These are phyloP conservation scores for Bucco capensis DNA, from an alignment of 2,113 vertebrate species.

Conservation along the genomic window DNA sequence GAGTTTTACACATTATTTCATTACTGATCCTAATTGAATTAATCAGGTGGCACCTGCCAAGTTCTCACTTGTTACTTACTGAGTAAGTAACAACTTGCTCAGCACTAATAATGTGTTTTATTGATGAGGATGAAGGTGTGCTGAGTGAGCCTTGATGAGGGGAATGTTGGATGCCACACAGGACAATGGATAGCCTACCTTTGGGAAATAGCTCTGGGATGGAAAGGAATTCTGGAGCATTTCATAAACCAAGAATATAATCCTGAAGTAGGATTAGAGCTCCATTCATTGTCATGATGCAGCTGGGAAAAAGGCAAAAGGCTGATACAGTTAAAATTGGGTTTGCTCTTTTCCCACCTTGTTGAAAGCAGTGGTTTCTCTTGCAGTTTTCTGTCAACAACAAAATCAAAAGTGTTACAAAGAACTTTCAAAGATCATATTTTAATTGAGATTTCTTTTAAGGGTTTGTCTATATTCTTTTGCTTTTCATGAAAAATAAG, in stretches of 20 bases:
- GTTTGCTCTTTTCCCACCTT: background rate
- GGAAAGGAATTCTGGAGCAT: background rate
- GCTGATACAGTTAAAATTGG: background rate
- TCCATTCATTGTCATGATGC: background rate
- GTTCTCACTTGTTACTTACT: background rate
- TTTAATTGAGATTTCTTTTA: background rate
- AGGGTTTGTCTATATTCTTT: background rate
- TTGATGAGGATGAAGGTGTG: background rate
- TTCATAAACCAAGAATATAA: background rate
- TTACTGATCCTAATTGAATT: background rate
- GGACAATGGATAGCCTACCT: accelerated
- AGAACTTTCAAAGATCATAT: background rate
- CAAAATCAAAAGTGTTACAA: background rate
- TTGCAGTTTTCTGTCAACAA: background rate
- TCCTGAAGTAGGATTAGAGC: background rate
- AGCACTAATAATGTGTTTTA: too few species aligned
- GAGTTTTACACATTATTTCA: background rate
- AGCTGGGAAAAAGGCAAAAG: background rate
- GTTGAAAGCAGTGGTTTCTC: background rate
- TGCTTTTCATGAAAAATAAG: background rate
- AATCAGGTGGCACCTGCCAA: background rate
- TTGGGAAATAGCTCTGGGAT: background rate
- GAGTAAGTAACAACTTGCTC: too few species aligned
- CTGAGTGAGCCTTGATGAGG: background rate
- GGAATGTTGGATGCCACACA: accelerated